A percentile compares a stretch with the other conserved stretches of the same genome.
These are phyloP conservation scores for Tyrophagus putrescentiae DNA, from an alignment of 1,140 invertebrate genomes.

Conservation along the genomic window DNA sequence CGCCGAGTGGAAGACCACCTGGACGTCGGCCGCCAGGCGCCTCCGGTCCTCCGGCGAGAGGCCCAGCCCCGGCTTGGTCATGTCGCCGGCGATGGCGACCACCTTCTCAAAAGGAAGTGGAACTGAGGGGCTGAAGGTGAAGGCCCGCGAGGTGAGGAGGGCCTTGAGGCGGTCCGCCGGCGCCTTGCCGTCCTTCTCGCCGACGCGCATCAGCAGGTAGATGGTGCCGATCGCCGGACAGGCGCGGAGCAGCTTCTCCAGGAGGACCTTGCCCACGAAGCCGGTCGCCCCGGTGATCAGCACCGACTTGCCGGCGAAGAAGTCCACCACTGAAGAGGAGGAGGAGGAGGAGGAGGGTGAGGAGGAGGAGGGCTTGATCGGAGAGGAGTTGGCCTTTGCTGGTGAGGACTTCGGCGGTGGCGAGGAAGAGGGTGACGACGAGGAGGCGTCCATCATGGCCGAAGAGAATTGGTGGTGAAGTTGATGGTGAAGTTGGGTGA, in stretches of 20 bases:
- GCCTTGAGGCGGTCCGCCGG: slow-evolving; percentile 30
- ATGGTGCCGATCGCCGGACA: slow-evolving; percentile 35
- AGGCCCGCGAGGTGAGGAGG: slow-evolving; percentile 23
- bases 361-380: too few relatives aligned
- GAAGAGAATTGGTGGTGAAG: too few relatives aligned
- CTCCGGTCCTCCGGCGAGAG: slow-evolving; percentile 60
- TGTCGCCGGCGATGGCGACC: slow-evolving; percentile 72
- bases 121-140: background rate
- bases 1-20: slow-evolving; percentile 90
- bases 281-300: slow-evolving; percentile 51
- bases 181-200: slow-evolving; percentile 33
- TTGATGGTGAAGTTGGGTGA: too few relatives aligned
- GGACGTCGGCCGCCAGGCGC: slow-evolving; percentile 52
- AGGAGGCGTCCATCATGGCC: too few relatives aligned
- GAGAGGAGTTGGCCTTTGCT: too few relatives aligned
- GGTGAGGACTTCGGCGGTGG: too few relatives aligned
- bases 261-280: slow-evolving; percentile 53
- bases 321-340: slow-evolving; percentile 34
- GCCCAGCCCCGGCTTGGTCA: slow-evolving; percentile 70
- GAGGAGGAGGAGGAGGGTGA: too few relatives aligned
- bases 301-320: slow-evolving; percentile 48
- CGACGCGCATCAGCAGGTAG: slow-evolving; percentile 34
- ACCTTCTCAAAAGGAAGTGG: slow-evolving; percentile 47
- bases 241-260: slow-evolving; percentile 38
- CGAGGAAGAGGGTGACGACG: too few relatives aligned